Base-by-base conservation (phyloP, 2,888 invertebrate genomes). In the Steinernema hermaphroditum region DNA sequence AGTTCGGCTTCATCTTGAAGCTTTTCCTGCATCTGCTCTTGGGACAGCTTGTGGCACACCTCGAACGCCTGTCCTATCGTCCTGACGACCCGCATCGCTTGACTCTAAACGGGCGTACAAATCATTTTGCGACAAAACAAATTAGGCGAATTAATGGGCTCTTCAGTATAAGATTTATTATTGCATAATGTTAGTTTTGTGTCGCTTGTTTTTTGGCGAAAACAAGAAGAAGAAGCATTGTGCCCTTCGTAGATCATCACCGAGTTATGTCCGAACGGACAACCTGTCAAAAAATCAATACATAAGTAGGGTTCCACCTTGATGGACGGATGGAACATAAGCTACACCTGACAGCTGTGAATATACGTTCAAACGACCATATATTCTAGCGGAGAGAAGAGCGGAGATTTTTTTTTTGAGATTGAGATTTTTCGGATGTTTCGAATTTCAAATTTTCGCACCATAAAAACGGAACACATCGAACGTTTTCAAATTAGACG, bases 41-140 rank as follows among this genome's bases (percentile, higher is more conserved):
- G 85, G 24, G 84, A 82, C 70, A 86, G 76, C 74, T 96, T 95
- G 91, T 97, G 96, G 90, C 96, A 97, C 88, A 97, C 96, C 89
- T 98, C 97, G 89, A 98, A 98, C 44, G 97, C 97, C 89, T 98
- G 97, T 68, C 97, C 97, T 81, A 98, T 94, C 8, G 97, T 97
- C 85, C 96, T 92, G 76, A 98, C 98, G 82, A 98, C 94, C 82
- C 93, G 91, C 94, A 97, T 96, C 41, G 97, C 97, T 90, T 97
- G 96, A 69, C 83, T 85, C 86, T 86, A 77, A 69, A 62, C 62
- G 29, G 32, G n/a, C 6, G 16, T 16, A 32, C 32, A 32, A 32
- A 62, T 62, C 62, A 34, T 62, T 32, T 32, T 50, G 50, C 50
- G 50, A 12, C 50, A 84, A 78, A 62, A 14, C 22, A 19, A 50